Conservation (phyloP, 92 coral and sea anemone species). For the Bergia puertoricense region DNA sequence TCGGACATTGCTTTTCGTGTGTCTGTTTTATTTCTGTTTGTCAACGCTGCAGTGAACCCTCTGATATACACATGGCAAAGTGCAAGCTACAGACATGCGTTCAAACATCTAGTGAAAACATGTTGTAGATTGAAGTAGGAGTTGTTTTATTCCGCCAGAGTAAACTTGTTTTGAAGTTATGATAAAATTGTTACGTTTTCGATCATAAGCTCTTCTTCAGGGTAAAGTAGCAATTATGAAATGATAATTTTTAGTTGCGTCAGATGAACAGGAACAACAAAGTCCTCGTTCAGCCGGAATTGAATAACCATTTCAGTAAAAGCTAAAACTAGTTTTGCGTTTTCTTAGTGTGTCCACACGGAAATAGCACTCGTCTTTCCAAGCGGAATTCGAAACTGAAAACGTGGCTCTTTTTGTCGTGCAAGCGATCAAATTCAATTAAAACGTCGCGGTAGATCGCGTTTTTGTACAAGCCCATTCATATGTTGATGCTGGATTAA, state of each 20-base stretch:
- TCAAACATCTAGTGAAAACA: constrained; percentile 15
- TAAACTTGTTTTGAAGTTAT: too few species aligned
- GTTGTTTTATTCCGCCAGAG: too few species aligned
- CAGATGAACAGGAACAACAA: too few species aligned
- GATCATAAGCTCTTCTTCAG: too few species aligned
- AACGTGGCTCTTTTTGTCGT: not conserved
- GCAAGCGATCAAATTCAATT: not conserved
- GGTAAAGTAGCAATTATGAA: too few species aligned
- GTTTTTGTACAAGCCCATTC: not conserved
- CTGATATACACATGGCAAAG: constrained; percentile 37
- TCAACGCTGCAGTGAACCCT: constrained; percentile 30
- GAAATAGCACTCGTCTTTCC: not conserved
- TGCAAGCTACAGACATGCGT: constrained; percentile 22
- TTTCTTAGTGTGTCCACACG: too few species aligned
- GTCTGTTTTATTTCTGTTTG: constrained; percentile 22
- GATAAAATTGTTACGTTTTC: too few species aligned
- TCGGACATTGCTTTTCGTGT: constrained; percentile 26
- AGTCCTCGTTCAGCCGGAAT: too few species aligned
- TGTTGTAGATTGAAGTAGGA: not conserved
- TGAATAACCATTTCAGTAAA: not conserved
- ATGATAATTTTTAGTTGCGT: too few species aligned
- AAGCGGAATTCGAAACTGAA: not conserved
- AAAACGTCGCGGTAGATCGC: too few species aligned
- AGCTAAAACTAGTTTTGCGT: too few species aligned
- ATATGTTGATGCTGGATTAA: not conserved